phyloP scores from a whole-genome alignment of 2,113 vertebrate species.

The Geococcyx californianus region DNA sequence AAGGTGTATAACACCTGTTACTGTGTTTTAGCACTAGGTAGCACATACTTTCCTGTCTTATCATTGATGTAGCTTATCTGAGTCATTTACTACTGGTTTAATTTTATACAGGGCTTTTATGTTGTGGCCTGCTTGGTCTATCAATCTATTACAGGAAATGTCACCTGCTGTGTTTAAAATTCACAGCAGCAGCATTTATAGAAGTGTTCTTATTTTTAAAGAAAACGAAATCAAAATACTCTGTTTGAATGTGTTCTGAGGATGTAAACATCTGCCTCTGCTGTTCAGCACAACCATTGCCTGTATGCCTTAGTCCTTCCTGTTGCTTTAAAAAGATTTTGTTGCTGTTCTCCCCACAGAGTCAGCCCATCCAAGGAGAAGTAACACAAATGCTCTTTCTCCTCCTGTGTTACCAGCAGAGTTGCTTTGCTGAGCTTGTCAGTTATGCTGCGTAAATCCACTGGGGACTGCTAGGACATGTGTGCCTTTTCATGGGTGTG shows the following conservation, averaged over 20 bases:
- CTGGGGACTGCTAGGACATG: not conserved
- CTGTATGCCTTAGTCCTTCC: not conserved
- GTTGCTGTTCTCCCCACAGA: not conserved
- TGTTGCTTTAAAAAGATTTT: not conserved
- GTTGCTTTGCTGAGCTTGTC: not conserved
- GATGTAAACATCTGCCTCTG: not conserved
- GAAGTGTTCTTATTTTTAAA: not conserved
- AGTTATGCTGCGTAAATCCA: not conserved
- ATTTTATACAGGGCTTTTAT: not conserved
- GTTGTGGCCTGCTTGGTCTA: not conserved
- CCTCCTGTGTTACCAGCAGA: not conserved
- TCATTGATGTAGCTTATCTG: not conserved
- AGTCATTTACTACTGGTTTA: not conserved
- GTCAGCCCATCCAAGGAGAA: not conserved
- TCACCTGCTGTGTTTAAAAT: not conserved
- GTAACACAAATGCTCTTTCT: not conserved
- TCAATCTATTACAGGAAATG: not conserved
- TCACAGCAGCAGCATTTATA: not conserved
- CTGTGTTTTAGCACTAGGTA: not conserved
- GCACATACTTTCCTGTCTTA: not conserved
- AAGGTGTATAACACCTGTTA: not conserved
- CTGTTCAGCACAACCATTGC: not conserved
- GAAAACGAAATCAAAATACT: not conserved
- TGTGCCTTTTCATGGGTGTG: not conserved
- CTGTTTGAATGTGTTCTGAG: not conserved